Percentiles rank a stretch among this genome's conserved stretches.
Conservation (phyloP, 2,888 invertebrate genomes). For the Pristionchus exspectatus region DNA sequence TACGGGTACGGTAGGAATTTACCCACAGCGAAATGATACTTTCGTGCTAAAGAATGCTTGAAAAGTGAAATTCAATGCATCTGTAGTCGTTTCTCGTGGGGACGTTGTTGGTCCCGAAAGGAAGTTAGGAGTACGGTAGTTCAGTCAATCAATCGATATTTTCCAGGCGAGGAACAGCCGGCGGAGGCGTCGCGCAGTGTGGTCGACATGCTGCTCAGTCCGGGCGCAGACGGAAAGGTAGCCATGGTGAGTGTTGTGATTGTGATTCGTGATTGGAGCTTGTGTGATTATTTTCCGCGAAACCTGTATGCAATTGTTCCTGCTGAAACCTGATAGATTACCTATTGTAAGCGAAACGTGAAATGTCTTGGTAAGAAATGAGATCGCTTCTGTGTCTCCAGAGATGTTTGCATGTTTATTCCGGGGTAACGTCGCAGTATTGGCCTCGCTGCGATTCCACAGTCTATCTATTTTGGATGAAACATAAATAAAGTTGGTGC, state of each 20-base stretch:
- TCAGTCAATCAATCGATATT: too few relatives aligned
- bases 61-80: not conserved
- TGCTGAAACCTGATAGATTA: too few relatives aligned
- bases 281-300: too few relatives aligned
- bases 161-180: not conserved
- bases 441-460: too few relatives aligned
- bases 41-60: too few relatives aligned
- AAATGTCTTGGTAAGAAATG: too few relatives aligned
- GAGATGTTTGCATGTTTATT: too few relatives aligned
- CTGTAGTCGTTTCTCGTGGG: not conserved
- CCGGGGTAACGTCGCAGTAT: too few relatives aligned
- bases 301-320: too few relatives aligned
- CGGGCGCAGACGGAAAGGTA: slow-evolving; percentile 26
- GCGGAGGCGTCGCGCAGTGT: not conserved
- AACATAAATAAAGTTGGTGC: not conserved
- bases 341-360: too few relatives aligned
- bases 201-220: slow-evolving; percentile 47
- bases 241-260: slow-evolving; percentile 52
- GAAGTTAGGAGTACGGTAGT: slow-evolving; percentile 3
- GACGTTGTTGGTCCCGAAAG: not conserved
- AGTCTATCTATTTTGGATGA: not conserved
- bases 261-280: not conserved
- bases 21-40: too few relatives aligned
- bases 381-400: too few relatives aligned
- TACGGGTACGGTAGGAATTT: not conserved